Conservation (phyloP, 2,113 vertebrate genomes). For the Lates calcarifer region DNA sequence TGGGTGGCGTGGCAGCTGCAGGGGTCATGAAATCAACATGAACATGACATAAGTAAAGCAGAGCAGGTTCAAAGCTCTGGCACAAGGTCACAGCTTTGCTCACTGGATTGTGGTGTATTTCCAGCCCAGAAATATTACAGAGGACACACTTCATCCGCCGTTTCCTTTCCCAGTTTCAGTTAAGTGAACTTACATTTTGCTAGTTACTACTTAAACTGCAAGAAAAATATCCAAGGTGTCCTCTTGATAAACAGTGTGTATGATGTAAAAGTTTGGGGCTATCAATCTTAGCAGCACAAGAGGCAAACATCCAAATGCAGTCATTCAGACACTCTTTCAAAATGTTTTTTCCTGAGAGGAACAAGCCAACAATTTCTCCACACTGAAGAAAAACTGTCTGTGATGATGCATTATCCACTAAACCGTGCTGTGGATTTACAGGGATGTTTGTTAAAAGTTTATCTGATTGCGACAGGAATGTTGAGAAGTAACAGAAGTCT, state of each 20-base stretch:
- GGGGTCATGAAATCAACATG: constrained; percentile 25
- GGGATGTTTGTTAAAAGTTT: neutral
- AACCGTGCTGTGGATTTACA: neutral
- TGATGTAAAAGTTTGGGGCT: neutral
- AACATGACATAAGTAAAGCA: constrained; percentile 22
- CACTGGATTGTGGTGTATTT: neutral
- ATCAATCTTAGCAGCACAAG: neutral
- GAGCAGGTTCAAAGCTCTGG: constrained; percentile 14
- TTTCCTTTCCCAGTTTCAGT: neutral
- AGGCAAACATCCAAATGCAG: neutral
- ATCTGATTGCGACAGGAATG: neutral
- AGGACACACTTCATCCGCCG: neutral
- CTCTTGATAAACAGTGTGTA: neutral
- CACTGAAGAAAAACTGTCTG: neutral
- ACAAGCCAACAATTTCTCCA: neutral
- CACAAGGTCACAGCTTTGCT: constrained; percentile 19
- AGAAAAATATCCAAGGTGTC: neutral
- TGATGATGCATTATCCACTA: neutral
- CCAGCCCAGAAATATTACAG: neutral
- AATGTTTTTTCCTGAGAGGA: neutral
- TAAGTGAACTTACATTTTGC: neutral
- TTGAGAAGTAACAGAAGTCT: too few species aligned
- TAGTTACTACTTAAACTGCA: neutral
- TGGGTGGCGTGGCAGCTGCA: constrained; percentile 28
- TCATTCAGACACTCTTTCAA: neutral